phyloP scores from a whole-genome alignment of 2,888 invertebrate species.

The Lagria hirta region DNA sequence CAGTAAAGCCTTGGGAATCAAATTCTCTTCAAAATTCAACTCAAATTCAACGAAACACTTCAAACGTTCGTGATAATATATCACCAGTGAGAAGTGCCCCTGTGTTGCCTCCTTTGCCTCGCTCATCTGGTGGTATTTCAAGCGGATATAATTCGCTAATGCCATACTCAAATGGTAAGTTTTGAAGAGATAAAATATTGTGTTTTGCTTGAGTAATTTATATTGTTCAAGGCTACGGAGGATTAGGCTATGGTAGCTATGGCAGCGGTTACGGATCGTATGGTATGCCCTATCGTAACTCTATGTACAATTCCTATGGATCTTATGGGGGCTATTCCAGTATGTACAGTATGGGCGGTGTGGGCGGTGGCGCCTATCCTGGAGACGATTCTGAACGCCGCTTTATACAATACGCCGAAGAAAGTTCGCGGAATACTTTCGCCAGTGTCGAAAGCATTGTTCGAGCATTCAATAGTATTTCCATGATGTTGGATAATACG shows the following conservation, averaged over 20 bases:
- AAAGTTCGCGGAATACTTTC: slow-evolving; percentile 89
- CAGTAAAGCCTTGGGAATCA: slow-evolving; percentile 47
- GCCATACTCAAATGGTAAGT: slow-evolving; percentile 36
- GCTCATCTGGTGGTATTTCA: slow-evolving; percentile 30
- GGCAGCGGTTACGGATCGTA: slow-evolving; percentile 43
- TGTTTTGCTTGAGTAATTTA: neutral
- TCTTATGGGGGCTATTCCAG: slow-evolving; percentile 42
- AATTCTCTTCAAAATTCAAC: slow-evolving; percentile 37
- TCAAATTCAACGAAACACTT: slow-evolving; percentile 35
- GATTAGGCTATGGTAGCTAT: slow-evolving; percentile 34
- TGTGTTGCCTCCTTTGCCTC: slow-evolving; percentile 50
- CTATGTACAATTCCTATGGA: slow-evolving; percentile 42
- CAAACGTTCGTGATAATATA: slow-evolving; percentile 31
- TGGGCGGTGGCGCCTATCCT: slow-evolving; percentile 48
- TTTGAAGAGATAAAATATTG: neutral
- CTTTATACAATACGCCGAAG: slow-evolving; percentile 88
- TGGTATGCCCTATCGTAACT: slow-evolving; percentile 41
- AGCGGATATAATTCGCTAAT: slow-evolving; percentile 34
- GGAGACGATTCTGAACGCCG: slow-evolving; percentile 64
- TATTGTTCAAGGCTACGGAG: slow-evolving; percentile 14
- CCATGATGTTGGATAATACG: slow-evolving; percentile 96
- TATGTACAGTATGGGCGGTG: slow-evolving; percentile 51
- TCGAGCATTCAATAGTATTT: slow-evolving; percentile 87
- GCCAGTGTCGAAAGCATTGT: slow-evolving; percentile 86
- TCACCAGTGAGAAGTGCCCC: slow-evolving; percentile 41